phyloP scores from a whole-genome alignment of 1,140 invertebrate species.

The Dendroctonus valens region DNA sequence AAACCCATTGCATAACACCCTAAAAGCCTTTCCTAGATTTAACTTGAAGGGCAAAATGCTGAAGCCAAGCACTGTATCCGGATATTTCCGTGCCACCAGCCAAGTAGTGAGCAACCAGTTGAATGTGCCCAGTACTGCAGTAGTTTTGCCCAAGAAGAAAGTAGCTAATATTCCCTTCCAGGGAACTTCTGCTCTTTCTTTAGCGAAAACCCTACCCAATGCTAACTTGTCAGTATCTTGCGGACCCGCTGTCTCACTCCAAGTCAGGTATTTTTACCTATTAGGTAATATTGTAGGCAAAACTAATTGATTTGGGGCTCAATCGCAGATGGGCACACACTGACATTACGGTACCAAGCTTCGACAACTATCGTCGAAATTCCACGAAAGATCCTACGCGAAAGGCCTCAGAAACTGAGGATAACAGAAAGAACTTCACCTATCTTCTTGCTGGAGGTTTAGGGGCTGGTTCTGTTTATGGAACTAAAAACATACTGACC shows the following conservation, averaged over 20 bases:
- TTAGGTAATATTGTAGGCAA: conserved; percentile 1
- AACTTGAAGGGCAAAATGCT: conserved; percentile 31
- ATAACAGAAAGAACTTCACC: conserved; percentile 70
- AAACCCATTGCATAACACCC: too few relatives aligned
- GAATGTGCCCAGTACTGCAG: conserved; percentile 33
- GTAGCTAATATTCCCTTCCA: conserved; percentile 25
- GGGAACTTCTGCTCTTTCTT: conserved; percentile 15
- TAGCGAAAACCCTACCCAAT: conserved; percentile 40
- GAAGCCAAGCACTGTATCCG: conserved; percentile 38
- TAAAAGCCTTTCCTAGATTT: too few relatives aligned
- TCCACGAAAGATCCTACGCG: conserved; percentile 60
- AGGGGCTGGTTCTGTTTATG: conserved; percentile 70
- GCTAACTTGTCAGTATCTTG: conserved; percentile 57
- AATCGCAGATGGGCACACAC: conserved; percentile 80
- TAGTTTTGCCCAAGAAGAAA: conserved; percentile 33
- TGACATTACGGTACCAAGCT: conserved; percentile 88
- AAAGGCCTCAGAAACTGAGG: conserved; percentile 58
- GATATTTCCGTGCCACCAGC: conserved; percentile 40
- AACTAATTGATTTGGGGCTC: background rate
- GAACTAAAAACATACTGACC: conserved; percentile 76
- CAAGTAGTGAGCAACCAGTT: conserved; percentile 47
- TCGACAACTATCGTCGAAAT: conserved; percentile 74
- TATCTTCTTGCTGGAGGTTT: conserved; percentile 81
- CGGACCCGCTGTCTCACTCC: conserved; percentile 60
- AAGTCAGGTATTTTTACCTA: conserved; percentile 50